Evolutionary conservation across 2,888 invertebrate genomes (phyloP).

Genomic region (Microctonus hyperodae): DNA sequence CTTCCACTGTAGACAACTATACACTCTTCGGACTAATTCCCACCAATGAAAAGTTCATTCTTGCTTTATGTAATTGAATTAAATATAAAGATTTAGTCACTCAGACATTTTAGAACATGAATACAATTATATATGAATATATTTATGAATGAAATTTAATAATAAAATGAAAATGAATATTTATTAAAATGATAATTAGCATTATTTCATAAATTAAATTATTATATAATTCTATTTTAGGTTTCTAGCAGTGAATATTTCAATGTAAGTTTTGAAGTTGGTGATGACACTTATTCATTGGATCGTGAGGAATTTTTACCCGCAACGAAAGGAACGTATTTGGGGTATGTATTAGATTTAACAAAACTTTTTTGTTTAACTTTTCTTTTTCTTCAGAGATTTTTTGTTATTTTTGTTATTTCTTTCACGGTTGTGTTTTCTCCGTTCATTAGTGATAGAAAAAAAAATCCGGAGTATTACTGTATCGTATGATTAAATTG

Average conservation of each 20-base stretch:
- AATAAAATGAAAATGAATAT: neutral
- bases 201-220: constrained; percentile 1
- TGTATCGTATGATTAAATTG: constrained; percentile 19
- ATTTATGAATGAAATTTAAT: neutral
- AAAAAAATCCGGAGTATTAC: neutral
- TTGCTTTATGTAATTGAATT: neutral
- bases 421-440: neutral
- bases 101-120: neutral
- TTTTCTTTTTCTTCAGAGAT: neutral
- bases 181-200: neutral
- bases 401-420: neutral
- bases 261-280: constrained; percentile 74
- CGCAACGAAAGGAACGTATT: constrained; percentile 71
- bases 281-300: constrained; percentile 65
- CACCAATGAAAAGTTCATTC: constrained; percentile 14
- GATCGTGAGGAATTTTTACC: constrained; percentile 73
- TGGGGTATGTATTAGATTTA: constrained; percentile 67
- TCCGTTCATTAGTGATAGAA: neutral
- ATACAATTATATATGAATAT: neutral
- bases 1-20: neutral
- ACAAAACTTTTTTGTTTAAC: neutral
- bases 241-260: constrained; percentile 78
- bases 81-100: neutral
- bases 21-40: constrained; percentile 1
- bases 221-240: constrained; percentile 61